Evolutionary conservation across 1,140 invertebrate genomes (phyloP).

Genomic region (Ladona fulva): DNA sequence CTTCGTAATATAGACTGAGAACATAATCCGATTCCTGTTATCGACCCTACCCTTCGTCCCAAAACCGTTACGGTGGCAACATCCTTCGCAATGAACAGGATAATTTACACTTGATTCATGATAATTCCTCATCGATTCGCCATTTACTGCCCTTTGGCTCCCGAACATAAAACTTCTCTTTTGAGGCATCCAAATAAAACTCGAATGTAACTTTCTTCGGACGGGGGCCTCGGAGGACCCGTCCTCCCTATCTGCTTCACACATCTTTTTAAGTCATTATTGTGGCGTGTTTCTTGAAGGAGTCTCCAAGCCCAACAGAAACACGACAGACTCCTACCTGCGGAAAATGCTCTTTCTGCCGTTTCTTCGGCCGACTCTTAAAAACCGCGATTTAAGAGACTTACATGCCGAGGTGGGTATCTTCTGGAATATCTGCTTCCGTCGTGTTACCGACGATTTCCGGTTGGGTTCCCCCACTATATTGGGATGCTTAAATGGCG

Average conservation of each 20-base stretch:
- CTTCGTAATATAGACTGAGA: no score
- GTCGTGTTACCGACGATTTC: background rate
- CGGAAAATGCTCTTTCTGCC: background rate
- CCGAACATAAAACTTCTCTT: no score
- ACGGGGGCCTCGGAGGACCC: no score
- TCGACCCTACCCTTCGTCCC: no score
- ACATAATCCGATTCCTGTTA: no score
- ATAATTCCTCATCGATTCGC: no score
- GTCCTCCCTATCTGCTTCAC: background rate
- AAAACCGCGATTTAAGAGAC: background rate
- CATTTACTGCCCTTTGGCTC: no score
- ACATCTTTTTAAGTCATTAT: background rate
- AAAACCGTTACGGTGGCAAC: no score
- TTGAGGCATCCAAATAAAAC: no score
- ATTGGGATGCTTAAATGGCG: background rate
- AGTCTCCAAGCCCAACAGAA: background rate
- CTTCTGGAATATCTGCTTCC: background rate
- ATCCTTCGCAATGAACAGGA: no score
- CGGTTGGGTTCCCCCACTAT: background rate
- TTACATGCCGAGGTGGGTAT: background rate
- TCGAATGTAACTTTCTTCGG: no score
- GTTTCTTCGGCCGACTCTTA: background rate
- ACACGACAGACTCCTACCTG: background rate
- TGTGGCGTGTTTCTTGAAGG: background rate
- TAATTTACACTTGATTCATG: no score